Conservation (phyloP, 1,140 invertebrate species). For the Lithobius niger region DNA sequence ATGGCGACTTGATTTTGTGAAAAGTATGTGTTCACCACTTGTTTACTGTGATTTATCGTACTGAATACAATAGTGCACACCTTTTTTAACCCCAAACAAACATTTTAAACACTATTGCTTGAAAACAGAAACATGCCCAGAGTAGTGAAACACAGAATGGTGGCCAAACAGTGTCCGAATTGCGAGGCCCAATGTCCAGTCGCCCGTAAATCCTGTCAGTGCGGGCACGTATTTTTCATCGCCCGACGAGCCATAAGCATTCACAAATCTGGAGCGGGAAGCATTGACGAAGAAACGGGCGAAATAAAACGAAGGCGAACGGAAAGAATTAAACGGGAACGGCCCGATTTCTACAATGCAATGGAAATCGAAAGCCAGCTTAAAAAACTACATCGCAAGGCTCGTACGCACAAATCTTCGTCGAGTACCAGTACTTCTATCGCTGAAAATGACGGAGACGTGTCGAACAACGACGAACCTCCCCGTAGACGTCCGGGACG, state of each 20-base stretch:
- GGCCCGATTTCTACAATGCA: conserved; percentile 69
- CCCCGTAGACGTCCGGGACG: not conserved
- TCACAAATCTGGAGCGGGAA: not conserved
- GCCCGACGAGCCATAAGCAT: not conserved
- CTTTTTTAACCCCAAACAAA: no score
- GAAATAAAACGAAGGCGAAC: conserved; percentile 43
- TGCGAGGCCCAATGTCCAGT: no score
- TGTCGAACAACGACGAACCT: not conserved
- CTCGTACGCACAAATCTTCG: not conserved
- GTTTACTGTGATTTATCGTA: no score
- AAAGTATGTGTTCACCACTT: no score
- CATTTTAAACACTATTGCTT: no score
- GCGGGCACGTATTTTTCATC: not conserved
- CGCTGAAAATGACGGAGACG: not conserved
- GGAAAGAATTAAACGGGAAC: conserved; percentile 55
- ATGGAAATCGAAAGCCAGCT: conserved; percentile 58
- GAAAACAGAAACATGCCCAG: no score
- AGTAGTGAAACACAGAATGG: no score
- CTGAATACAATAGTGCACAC: no score
- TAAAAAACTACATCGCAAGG: conserved; percentile 30
- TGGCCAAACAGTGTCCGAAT: no score
- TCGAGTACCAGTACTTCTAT: conserved; percentile 7
- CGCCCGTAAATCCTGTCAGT: not conserved
- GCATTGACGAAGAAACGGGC: conserved; percentile 21
- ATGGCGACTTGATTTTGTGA: no score